Percentiles rank a stretch among this genome's conserved stretches.
phyloP scores from a whole-genome alignment of 2,888 invertebrate genomes.

The Cataglyphis rosenhaueri region DNA sequence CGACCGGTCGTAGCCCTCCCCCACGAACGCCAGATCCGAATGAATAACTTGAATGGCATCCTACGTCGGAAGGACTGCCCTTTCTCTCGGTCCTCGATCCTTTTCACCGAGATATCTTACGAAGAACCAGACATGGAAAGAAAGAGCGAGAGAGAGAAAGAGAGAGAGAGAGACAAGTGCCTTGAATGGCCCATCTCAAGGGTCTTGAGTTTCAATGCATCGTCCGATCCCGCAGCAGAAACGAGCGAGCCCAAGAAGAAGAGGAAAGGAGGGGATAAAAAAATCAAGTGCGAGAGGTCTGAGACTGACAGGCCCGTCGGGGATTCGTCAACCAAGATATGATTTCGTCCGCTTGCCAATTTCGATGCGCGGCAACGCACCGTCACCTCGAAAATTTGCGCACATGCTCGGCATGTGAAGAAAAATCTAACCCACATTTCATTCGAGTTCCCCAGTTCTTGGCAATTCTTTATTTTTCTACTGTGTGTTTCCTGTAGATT shows the following conservation, averaged over 20 bases:
- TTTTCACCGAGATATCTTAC: slow-evolving; percentile 64
- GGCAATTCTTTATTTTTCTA: not conserved
- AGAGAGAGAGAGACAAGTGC: slow-evolving; percentile 46
- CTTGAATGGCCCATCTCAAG: slow-evolving; percentile 77
- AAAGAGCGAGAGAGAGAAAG: slow-evolving; percentile 4
- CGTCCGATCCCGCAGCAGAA: slow-evolving; percentile 71
- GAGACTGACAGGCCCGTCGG: slow-evolving; percentile 60
- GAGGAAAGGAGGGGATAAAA: slow-evolving; percentile 46
- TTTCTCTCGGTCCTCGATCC: slow-evolving; percentile 64
- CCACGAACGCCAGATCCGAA: slow-evolving; percentile 61
- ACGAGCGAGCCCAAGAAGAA: slow-evolving; percentile 38
- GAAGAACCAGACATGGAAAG: not conserved
- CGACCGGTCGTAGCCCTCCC: slow-evolving; percentile 43
- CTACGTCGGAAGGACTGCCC: slow-evolving; percentile 64
- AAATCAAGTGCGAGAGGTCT: slow-evolving; percentile 55
- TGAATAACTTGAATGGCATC: slow-evolving; percentile 75
- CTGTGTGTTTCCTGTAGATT: not conserved
- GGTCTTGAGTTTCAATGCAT: slow-evolving; percentile 80
- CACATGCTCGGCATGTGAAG: slow-evolving; percentile 43
- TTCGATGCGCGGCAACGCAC: slow-evolving; percentile 49
- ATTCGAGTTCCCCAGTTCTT: not conserved
- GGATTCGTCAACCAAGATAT: slow-evolving; percentile 56
- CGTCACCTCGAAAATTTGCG: slow-evolving; percentile 25
- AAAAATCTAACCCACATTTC: slow-evolving; percentile 31
- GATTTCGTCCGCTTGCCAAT: slow-evolving; percentile 60